Base-by-base conservation (phyloP, 64 coral and sea anemone genomes). In the Stichodactyla mertensii region DNA sequence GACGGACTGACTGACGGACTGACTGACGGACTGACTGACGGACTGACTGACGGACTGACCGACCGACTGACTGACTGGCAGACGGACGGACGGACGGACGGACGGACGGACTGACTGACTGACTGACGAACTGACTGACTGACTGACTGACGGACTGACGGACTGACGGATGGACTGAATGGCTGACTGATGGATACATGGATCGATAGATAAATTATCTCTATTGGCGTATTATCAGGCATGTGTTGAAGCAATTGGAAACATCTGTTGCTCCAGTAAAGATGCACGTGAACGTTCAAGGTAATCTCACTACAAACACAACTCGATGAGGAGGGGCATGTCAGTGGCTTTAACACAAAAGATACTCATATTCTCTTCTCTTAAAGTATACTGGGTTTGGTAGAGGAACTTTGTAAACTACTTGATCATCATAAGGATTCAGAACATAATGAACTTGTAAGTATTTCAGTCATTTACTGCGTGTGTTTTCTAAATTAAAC, bases 201-300 rank as follows among this genome's bases (percentile, higher is more conserved):
- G 7, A 54, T 59, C 12, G 15, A 59, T 52, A 53, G 4, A 23
- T 53, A 1, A 36, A 36, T 45, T 45, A 4, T 45, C 36, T 52
- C 26, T 31, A 54, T 23, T 55, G 9, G 55, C 15, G 1, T 82
- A 13, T 53, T 27, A 55, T 54, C 83, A 85, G 83, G 10, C 80
- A 55, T 52, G 45, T 8, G 60, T 64, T 28, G 51, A 85, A 64
- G 83, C 83, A 13, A 62, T 85, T 61, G 83, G 55, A 16, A 85
- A 85, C 27, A 85, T 85, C 10, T 85, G 83, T 55, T 61, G 83
- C 16, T 85, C 83, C 10, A 85, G 83, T 31, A 85, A 85, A 62
- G 83, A 85, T 0, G 83, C 83, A 12, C 45, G 60, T 61, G 54
- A 58, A 16, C 83, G 83, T 1, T 61, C 83, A 62, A 85, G 83